Percentiles rank a stretch among this genome's conserved stretches.
Conservation (phyloP, 1,140 invertebrate genomes). For the Drosophila serrata region DNA sequence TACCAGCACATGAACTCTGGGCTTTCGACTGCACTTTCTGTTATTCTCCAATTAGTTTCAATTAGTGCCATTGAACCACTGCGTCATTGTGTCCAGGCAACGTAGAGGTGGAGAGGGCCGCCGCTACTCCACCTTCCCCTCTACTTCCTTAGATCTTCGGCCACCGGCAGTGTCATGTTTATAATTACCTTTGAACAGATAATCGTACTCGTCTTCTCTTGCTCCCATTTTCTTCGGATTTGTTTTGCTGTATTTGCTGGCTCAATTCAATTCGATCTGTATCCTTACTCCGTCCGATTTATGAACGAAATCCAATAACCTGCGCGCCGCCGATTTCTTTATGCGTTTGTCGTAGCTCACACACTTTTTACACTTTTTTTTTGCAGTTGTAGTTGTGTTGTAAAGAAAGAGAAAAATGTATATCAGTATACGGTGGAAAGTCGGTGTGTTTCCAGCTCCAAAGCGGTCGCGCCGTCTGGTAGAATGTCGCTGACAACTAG, state of each 20-base stretch:
- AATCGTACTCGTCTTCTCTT: constrained; percentile 99
- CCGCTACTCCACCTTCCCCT: constrained; percentile 23
- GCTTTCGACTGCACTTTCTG: constrained; percentile 54
- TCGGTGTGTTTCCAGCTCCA: constrained; percentile 6
- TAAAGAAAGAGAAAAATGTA: constrained; percentile 77
- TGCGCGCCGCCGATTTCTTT: constrained; percentile 73
- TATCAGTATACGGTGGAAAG: constrained; percentile 57
- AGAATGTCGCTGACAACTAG: constrained; percentile 24
- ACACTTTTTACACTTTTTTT: constrained; percentile 79
- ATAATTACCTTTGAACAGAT: constrained; percentile 99
- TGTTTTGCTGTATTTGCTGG: constrained; percentile 53
- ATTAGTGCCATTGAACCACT: constrained; percentile 73
- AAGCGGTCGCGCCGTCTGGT: neutral
- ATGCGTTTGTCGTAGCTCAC: constrained; percentile 73
- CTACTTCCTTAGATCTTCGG: constrained; percentile 7
- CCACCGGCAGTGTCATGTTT: constrained; percentile 53
- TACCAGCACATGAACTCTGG: constrained; percentile 36
- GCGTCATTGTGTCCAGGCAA: constrained; percentile 51
- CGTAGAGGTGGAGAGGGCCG: constrained; percentile 8
- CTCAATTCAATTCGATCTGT: constrained; percentile 22
- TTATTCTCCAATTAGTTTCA: constrained; percentile 79
- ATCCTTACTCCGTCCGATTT: constrained; percentile 37
- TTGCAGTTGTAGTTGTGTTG: constrained; percentile 74
- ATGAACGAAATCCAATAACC: constrained; percentile 78
- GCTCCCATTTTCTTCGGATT: constrained; percentile 91